Percentiles rank a stretch among this genome's conserved stretches.
phyloP scores from a whole-genome alignment of 2,113 vertebrate species.

The Entosphenus tridentatus region DNA sequence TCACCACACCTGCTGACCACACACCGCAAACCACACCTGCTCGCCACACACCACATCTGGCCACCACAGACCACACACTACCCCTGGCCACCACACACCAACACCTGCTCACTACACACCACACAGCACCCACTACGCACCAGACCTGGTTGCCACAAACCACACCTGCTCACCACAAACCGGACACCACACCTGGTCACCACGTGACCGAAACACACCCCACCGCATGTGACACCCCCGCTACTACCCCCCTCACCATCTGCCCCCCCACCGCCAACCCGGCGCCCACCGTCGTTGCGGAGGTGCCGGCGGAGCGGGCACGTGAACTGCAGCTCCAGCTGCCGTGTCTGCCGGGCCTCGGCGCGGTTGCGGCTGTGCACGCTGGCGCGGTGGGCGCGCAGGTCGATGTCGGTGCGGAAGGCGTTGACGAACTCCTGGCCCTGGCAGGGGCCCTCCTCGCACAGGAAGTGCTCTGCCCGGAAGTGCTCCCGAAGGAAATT shows the following conservation, averaged over 20 bases:
- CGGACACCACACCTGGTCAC: not conserved
- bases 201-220: not conserved
- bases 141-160: not conserved
- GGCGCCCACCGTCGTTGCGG: slow-evolving; percentile 40
- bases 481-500: slow-evolving; percentile 75
- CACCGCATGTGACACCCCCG: too few species aligned
- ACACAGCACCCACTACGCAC: too few species aligned
- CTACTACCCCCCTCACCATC: too few species aligned
- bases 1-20: slow-evolving; percentile 27
- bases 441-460: slow-evolving; percentile 72
- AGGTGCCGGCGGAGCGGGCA: slow-evolving; percentile 39
- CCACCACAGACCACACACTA: too few species aligned
- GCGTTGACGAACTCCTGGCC: slow-evolving; percentile 81
- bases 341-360: slow-evolving; percentile 78
- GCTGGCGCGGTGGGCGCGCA: slow-evolving; percentile 68
- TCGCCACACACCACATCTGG: too few species aligned
- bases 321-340: slow-evolving; percentile 84
- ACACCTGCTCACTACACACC: too few species aligned
- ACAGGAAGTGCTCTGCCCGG: slow-evolving; percentile 73
- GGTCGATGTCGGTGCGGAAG: slow-evolving; percentile 84
- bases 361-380: slow-evolving; percentile 83
- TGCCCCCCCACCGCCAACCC: too few species aligned
- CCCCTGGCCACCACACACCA: too few species aligned
- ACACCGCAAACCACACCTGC: slow-evolving; percentile 7
- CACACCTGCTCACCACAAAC: not conserved